Conservation (phyloP, 2,797 vertebrate species). For the Chaenodraco wilsoni region DNA sequence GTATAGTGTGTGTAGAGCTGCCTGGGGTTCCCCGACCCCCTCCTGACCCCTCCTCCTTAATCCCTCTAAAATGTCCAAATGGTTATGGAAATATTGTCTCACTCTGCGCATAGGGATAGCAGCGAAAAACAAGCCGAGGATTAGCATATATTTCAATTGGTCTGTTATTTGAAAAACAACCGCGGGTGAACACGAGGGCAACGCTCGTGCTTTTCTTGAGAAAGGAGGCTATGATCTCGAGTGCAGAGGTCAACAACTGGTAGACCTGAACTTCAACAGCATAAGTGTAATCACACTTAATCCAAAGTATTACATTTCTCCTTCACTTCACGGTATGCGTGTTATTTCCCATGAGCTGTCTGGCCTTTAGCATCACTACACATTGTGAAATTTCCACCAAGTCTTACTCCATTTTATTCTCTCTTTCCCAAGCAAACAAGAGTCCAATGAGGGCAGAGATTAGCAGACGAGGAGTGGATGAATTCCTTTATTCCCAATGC, state of each 20-base stretch:
- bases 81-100: constrained; percentile 61
- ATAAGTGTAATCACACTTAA: constrained; percentile 8
- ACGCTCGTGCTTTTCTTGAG: constrained; percentile 18
- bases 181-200: constrained; percentile 64
- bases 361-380: constrained; percentile 22
- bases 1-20: constrained; percentile 29
- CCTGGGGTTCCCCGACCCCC: constrained; percentile 56
- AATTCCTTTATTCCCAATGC: constrained; percentile 44
- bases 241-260: not conserved
- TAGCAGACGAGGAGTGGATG: constrained; percentile 21
- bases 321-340: constrained; percentile 9
- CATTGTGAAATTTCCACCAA: not conserved
- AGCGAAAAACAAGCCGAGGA: constrained; percentile 44
- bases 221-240: constrained; percentile 24
- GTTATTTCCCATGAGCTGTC: constrained; percentile 32
- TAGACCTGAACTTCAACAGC: not conserved
- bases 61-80: constrained; percentile 61
- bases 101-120: constrained; percentile 44
- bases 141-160: constrained; percentile 75
- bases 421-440: not conserved
- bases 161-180: constrained; percentile 58
- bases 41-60: constrained; percentile 53
- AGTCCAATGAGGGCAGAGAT: constrained; percentile 26
- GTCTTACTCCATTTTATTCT: constrained; percentile 14
- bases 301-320: constrained; percentile 14